Base-by-base conservation (phyloP, 2,113 vertebrate genomes). In the Xenus cinereus region DNA sequence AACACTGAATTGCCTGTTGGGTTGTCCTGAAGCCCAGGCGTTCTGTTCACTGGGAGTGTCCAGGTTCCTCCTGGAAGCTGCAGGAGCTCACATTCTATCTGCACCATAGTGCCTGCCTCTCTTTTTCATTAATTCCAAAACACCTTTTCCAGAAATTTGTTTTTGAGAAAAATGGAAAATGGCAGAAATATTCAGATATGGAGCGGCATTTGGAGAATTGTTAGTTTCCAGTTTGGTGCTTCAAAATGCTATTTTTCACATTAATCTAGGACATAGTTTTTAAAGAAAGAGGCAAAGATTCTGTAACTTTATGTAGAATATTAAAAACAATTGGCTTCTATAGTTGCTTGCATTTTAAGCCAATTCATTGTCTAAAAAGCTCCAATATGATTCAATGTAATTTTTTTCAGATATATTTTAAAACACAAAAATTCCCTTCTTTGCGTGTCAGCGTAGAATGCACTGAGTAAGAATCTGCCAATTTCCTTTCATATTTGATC, bases 401-500 rank as follows among this genome's bases (percentile, higher is more conserved):
- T 41, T 53, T 89, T 91, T 91, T 87, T 62, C 43, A 64, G 69
- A 60, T 53, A 51, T 64, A 77, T 50, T 91, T 86, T 80, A 60
- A 63, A 64, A 6, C 51, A 60, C 9, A 75, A 43, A 77, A 67
- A 20, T 4, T 57, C 14, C 5, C 30, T 28, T 74, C 53, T 62
- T 77, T 80, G 30, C 78, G 59, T 63, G 46, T 69, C 59, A 74
- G 56, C 22, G 75, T 33, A 84, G 75, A 74, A 80, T 50, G 54
- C 72, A 67, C n/a, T 48, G 39, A 46, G 63, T 81, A 48, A 79
- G 75, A 90, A 86, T 62, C 63, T 92, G 50, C 79, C 85, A 77
- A 62, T 92, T 96, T 93, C 79, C 82, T 84, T 92, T 90, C 60
- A 7, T 28, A 64, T 86, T 88, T 96, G 88, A 92, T 94, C 88